Conservation (phyloP, 2,113 vertebrate species). For the Ochotona princeps region DNA sequence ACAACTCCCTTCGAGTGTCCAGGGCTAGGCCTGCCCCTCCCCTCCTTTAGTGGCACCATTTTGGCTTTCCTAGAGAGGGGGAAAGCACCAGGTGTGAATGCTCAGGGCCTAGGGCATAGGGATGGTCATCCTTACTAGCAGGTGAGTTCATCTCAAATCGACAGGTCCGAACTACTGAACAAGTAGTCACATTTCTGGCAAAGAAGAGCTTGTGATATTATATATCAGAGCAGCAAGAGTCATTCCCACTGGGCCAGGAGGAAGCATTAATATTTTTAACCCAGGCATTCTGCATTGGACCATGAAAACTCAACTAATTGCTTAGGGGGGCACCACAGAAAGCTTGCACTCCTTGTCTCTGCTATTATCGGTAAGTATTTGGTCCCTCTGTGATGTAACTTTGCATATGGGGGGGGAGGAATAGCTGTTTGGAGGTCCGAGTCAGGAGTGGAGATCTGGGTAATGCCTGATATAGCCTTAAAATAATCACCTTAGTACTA, state of each 20-base stretch:
- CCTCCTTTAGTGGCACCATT: background rate
- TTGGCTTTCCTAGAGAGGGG: background rate
- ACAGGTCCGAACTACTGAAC: background rate
- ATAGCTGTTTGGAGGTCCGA: background rate
- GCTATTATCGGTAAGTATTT: background rate
- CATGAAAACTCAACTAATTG: background rate
- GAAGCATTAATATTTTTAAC: slow-evolving; percentile 25
- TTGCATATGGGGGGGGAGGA: background rate
- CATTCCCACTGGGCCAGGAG: background rate
- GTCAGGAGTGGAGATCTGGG: background rate
- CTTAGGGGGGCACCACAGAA: background rate
- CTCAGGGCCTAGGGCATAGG: background rate
- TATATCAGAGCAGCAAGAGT: slow-evolving; percentile 16
- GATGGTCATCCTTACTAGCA: background rate
- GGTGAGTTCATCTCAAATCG: background rate
- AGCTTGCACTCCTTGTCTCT: background rate
- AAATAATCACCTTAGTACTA: too few species aligned
- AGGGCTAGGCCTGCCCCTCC: background rate
- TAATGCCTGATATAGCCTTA: background rate
- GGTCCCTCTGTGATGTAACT: slow-evolving; percentile 27
- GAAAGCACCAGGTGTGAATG: background rate
- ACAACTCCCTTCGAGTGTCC: background rate
- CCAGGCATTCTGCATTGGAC: background rate
- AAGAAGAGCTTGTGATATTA: slow-evolving; percentile 23
- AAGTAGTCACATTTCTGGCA: slow-evolving; percentile 51